These are phyloP conservation scores for Polylopha cassiicola DNA, from an alignment of 2,888 invertebrate genomes.

Conservation along the genomic window DNA sequence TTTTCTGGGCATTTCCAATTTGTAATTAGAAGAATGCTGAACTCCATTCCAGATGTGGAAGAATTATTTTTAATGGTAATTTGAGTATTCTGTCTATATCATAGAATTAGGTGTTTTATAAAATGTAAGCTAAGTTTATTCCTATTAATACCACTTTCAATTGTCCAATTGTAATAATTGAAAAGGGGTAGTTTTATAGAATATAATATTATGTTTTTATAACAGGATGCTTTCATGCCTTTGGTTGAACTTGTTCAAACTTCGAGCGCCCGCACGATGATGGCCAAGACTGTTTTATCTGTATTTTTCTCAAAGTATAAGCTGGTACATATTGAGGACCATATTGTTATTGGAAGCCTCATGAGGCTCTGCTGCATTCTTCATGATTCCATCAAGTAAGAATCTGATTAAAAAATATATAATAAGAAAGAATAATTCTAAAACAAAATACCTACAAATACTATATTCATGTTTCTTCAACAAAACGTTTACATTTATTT, in stretches of 20 bases:
- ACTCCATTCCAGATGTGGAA: conserved; percentile 86
- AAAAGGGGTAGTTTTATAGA: neutral
- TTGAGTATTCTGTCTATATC: too few species aligned
- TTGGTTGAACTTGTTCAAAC: conserved; percentile 93
- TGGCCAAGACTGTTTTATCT: conserved; percentile 89
- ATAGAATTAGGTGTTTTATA: too few species aligned
- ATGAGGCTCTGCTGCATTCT: conserved; percentile 92
- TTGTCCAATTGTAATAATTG: too few species aligned
- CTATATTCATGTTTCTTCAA: too few species aligned
- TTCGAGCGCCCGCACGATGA: conserved; percentile 87
- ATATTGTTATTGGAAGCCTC: conserved; percentile 90
- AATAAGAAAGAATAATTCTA: too few species aligned
- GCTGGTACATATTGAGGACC: conserved; percentile 81
- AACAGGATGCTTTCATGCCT: conserved; percentile 92
- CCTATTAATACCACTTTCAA: too few species aligned
- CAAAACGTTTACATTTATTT: too few species aligned
- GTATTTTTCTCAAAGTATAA: conserved; percentile 72
- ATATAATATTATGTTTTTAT: conserved; percentile 28
- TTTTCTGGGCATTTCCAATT: conserved; percentile 87
- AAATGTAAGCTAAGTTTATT: too few species aligned
- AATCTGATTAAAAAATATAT: too few species aligned
- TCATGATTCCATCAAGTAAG: conserved; percentile 94
- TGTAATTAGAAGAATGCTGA: conserved; percentile 85
- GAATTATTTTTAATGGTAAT: conserved; percentile 88
- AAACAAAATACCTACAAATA: too few species aligned